Evolutionary conservation across 2,113 vertebrate genomes (phyloP).

Genomic region (Dromaius novaehollandiae): DNA sequence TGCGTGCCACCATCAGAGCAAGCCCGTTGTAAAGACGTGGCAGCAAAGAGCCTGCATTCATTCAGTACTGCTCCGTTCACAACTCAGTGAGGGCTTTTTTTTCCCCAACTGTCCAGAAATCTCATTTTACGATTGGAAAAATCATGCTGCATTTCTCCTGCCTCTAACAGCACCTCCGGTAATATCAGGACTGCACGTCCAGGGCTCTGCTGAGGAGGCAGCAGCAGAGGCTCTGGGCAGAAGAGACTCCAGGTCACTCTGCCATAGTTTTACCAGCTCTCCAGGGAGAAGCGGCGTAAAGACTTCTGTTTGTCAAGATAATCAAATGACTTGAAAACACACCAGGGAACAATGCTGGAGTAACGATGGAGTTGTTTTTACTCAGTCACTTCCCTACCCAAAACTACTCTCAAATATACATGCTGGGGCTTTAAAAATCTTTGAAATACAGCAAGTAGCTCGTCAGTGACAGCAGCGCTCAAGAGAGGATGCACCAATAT

Average conservation of each 20-base stretch:
- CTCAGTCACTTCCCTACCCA: not conserved
- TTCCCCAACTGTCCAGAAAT: not conserved
- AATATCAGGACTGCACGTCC: slow-evolving; percentile 25
- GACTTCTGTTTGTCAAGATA: slow-evolving; percentile 49
- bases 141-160: not conserved
- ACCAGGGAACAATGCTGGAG: not conserved
- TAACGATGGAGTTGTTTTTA: slow-evolving; percentile 29
- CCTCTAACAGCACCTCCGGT: slow-evolving; percentile 15
- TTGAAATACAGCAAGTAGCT: not conserved
- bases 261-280: slow-evolving; percentile 20
- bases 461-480: not conserved
- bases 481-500: not conserved
- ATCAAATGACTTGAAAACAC: slow-evolving; percentile 20
- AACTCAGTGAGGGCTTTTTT: not conserved
- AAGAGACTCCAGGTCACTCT: not conserved
- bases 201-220: not conserved
- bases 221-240: not conserved
- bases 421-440: not conserved
- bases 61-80: not conserved
- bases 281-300: slow-evolving; percentile 14
- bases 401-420: not conserved
- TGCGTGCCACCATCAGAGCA: not conserved
- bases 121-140: not conserved
- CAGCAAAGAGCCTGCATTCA: not conserved
- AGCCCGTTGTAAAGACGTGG: not conserved